These are phyloP conservation scores for Omphaloscelis lunosa DNA, from an alignment of 2,888 invertebrate genomes.

Conservation along the genomic window DNA sequence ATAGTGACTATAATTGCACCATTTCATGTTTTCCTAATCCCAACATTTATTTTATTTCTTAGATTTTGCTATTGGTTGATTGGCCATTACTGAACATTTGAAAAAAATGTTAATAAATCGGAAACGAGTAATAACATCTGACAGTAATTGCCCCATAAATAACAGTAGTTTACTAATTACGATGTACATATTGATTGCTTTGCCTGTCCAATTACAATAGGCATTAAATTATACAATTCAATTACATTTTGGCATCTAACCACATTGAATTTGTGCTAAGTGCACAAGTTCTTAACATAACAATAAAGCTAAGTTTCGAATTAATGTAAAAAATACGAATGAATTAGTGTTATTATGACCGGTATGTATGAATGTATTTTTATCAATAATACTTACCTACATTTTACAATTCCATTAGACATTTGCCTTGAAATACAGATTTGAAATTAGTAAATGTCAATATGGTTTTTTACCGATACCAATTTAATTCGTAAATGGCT, in stretches of 20 bases:
- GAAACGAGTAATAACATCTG: slow-evolving; percentile 22
- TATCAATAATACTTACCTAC: too few relatives aligned
- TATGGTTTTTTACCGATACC: neutral
- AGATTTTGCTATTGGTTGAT: neutral
- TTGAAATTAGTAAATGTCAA: neutral
- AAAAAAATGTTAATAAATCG: slow-evolving; percentile 19
- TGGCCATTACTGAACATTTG: slow-evolving; percentile 1
- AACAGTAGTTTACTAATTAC: slow-evolving; percentile 25
- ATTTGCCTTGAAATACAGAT: neutral
- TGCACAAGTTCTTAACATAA: neutral
- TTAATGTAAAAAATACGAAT: neutral
- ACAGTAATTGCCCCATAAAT: slow-evolving; percentile 31
- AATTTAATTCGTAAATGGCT: neutral
- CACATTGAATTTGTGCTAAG: neutral
- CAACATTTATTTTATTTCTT: neutral
- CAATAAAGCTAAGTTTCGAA: neutral
- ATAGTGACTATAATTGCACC: neutral
- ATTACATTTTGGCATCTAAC: slow-evolving; percentile 26
- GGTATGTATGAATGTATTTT: too few relatives aligned
- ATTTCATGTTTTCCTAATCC: neutral
- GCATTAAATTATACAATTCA: slow-evolving; percentile 38
- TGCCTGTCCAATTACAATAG: slow-evolving; percentile 31
- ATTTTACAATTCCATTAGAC: too few relatives aligned
- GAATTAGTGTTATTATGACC: neutral
- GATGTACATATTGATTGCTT: slow-evolving; percentile 20